Percentiles rank a stretch among this genome's conserved stretches.
These are phyloP conservation scores for Pegoplata infirma DNA, from an alignment of 2,888 invertebrate genomes.

Conservation along the genomic window DNA sequence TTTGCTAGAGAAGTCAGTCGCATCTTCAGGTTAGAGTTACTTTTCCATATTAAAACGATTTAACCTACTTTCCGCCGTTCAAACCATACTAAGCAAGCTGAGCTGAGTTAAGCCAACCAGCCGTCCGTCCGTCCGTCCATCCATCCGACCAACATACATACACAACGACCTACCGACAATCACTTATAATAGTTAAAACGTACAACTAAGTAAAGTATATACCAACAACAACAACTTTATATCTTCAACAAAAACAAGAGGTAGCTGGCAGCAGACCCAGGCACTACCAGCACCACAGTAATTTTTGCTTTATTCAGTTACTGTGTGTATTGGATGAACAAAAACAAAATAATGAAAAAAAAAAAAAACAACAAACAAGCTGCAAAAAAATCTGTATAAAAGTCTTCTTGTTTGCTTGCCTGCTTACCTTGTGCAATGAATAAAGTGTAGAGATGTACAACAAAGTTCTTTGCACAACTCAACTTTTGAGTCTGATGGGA, in stretches of 20 bases:
- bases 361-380: slow-evolving; percentile 34
- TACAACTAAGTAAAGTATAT: not conserved
- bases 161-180: slow-evolving; percentile 35
- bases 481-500: slow-evolving; percentile 59
- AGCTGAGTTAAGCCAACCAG: slow-evolving; percentile 26
- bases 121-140: not conserved
- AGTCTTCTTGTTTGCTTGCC: slow-evolving; percentile 42
- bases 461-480: slow-evolving; percentile 42
- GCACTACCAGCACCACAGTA: slow-evolving; percentile 40
- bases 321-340: slow-evolving; percentile 19
- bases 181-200: slow-evolving; percentile 29
- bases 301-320: slow-evolving; percentile 46
- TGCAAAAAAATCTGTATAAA: slow-evolving; percentile 36
- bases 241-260: slow-evolving; percentile 28
- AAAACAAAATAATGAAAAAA: slow-evolving; percentile 14
- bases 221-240: slow-evolving; percentile 38
- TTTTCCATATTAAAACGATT: slow-evolving; percentile 58
- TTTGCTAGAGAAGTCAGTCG: slow-evolving; percentile 34
- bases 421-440: slow-evolving; percentile 53
- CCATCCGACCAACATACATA: slow-evolving; percentile 12
- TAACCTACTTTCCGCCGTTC: slow-evolving; percentile 59
- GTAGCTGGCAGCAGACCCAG: slow-evolving; percentile 32
- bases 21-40: slow-evolving; percentile 60
- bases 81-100: slow-evolving; percentile 38
- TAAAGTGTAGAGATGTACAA: slow-evolving; percentile 10